Percentiles rank a stretch among this genome's conserved stretches.
Evolutionary conservation across 2,888 invertebrate species (phyloP).

Genomic region (Hydroisotoma schaefferi): DNA sequence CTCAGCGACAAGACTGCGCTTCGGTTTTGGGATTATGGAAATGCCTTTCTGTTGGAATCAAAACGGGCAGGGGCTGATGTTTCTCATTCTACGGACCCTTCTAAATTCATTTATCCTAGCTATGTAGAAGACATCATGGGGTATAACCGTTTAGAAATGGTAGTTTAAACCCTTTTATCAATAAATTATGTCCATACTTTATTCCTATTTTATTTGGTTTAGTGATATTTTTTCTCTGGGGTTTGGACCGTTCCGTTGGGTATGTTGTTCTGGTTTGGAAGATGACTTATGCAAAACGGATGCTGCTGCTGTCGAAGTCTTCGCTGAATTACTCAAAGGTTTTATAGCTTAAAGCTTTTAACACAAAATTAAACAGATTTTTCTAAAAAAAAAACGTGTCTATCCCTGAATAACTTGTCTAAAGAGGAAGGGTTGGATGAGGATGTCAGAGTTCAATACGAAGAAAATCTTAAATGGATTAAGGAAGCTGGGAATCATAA

Average conservation of each 20-base stretch:
- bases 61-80: conserved; percentile 58
- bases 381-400: background rate
- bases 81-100: conserved; percentile 40
- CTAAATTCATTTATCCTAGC: conserved; percentile 59
- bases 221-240: conserved; percentile 62
- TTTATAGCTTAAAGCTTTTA: background rate
- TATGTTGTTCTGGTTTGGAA: conserved; percentile 58
- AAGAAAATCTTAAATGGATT: conserved; percentile 61
- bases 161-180: background rate
- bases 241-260: conserved; percentile 65
- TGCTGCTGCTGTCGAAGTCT: conserved; percentile 55
- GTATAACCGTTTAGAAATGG: conserved; percentile 46
- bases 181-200: too few relatives aligned
- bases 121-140: conserved; percentile 66
- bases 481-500: conserved; percentile 57
- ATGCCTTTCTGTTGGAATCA: conserved; percentile 62
- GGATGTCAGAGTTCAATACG: conserved; percentile 57
- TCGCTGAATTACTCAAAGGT: conserved; percentile 52
- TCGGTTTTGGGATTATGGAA: conserved; percentile 64
- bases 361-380: background rate
- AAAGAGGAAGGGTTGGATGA: conserved; percentile 52
- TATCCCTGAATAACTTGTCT: background rate
- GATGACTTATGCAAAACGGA: conserved; percentile 58
- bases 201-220: conserved; percentile 34
- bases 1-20: conserved; percentile 55